phyloP scores from a whole-genome alignment of 2,113 vertebrate species.

The Girardinichthys multiradiatus region DNA sequence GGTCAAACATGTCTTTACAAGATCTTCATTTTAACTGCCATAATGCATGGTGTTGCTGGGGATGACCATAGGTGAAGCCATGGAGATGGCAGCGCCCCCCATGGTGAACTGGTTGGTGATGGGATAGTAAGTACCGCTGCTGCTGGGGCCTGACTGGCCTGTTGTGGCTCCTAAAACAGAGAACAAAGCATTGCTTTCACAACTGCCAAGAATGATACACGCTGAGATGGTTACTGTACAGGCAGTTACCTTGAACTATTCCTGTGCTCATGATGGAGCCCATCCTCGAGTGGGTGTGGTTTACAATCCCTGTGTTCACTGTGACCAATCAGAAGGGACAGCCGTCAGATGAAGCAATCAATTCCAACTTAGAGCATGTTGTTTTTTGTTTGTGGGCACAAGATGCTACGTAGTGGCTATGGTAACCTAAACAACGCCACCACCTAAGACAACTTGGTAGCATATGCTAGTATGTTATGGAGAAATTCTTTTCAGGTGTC shows the following conservation, averaged over 20 bases:
- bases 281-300: constrained; percentile 96
- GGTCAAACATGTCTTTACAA: constrained; percentile 28
- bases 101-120: constrained; percentile 96
- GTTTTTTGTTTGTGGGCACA: background rate
- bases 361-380: background rate
- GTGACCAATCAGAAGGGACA: constrained; percentile 41
- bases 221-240: background rate
- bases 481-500: no score
- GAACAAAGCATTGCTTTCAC: background rate
- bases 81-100: constrained; percentile 93
- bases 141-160: constrained; percentile 82
- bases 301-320: constrained; percentile 96
- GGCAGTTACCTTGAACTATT: constrained; percentile 88
- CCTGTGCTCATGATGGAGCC: constrained; percentile 98
- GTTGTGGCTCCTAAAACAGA: constrained; percentile 79
- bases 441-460: background rate
- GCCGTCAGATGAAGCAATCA: constrained; percentile 3
- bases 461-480: background rate
- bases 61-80: constrained; percentile 95
- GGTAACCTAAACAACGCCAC: background rate
- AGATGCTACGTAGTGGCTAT: background rate
- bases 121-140: constrained; percentile 86
- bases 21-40: constrained; percentile 85
- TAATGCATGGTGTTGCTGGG: constrained; percentile 97
- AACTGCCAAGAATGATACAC: background rate